Evolutionary conservation across 2,797 vertebrate species (phyloP), one percentile per base, ranked within the genome.

Genomic region (Xenopus petersii): DNA sequence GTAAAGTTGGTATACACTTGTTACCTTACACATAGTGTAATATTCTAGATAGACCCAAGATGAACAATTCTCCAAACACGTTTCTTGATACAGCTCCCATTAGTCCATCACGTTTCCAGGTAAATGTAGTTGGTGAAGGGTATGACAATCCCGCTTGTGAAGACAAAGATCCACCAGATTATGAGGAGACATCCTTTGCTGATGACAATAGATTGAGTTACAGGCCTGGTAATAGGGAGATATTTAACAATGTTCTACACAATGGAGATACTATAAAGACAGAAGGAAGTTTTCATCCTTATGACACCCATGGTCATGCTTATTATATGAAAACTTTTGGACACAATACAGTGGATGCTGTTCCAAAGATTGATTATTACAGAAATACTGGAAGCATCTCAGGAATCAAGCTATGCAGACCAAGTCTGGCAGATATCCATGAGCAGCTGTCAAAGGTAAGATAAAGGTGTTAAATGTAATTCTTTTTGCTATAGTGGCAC

Each of bases 291-390:
- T 86, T 91, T 87, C 89, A 93, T 80, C 83, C 93, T 86, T 72
- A 89, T 0, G 92, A 93, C 69, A 87, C 89, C 36, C 88, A 90
- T 59, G 88, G 79, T 54, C 89, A 92, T 82, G 90, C 92, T 16
- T 91, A 92, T 76, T 92, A 93, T 74, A 85, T 93, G 17, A 90
- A 92, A 81, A 95, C 95, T 16, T 98, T 98, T 60, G 96, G 98
- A 21, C 96, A 97, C 75, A 93, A 98, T 83, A 99, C 98, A 7
- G 47, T 98, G 87, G 98, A 99, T 71, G 93, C 93, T 0, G 88
- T 97, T 81, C 98, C 98, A 56, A 93, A 93, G 83, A 96, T 98
- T 9, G 92, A 98, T 86, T 98, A 96, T 87, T 99, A 99, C n/a
- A 94, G 96, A 59, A 99, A 99, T 48, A 91, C 93, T 0, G 95